Conservation (phyloP, 2,797 vertebrate genomes). For the Chlorospingus flavigularis region DNA sequence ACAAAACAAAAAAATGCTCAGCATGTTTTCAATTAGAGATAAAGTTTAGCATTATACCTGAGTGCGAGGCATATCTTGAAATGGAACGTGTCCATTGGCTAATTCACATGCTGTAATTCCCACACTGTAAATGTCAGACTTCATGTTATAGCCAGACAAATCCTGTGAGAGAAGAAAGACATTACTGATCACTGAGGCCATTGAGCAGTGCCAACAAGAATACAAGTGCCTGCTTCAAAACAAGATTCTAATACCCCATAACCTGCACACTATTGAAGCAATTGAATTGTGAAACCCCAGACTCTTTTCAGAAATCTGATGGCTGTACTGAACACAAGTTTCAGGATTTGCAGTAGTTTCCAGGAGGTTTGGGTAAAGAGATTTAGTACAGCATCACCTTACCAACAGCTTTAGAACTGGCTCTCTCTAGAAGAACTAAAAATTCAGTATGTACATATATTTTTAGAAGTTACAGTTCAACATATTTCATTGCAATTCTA, state of each 20-base stretch:
- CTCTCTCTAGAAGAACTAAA: neutral
- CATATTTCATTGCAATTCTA: neutral
- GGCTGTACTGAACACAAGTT: neutral
- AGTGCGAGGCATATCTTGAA: conserved; percentile 93
- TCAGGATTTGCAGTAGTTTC: neutral
- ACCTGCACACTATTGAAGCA: neutral
- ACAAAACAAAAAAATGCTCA: neutral
- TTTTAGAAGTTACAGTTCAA: neutral
- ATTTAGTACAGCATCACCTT: neutral
- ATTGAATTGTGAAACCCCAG: neutral
- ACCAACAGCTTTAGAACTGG: neutral
- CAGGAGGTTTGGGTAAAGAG: neutral
- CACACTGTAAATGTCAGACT: conserved; percentile 98
- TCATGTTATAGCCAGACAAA: conserved; percentile 93
- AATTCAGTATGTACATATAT: neutral
- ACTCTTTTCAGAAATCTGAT: neutral
- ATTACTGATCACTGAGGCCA: neutral
- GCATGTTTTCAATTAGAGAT: neutral
- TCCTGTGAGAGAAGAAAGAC: conserved; percentile 79
- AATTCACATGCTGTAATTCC: conserved; percentile 95
- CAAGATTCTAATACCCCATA: neutral
- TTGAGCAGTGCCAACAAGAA: neutral
- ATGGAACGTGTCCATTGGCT: conserved; percentile 92
- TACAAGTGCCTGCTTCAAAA: neutral
- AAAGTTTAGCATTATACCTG: conserved; percentile 79